A percentile compares a stretch with the other conserved stretches of the same genome.
Evolutionary conservation across 2,888 invertebrate genomes (phyloP).

Genomic region (Acleris sparsana): DNA sequence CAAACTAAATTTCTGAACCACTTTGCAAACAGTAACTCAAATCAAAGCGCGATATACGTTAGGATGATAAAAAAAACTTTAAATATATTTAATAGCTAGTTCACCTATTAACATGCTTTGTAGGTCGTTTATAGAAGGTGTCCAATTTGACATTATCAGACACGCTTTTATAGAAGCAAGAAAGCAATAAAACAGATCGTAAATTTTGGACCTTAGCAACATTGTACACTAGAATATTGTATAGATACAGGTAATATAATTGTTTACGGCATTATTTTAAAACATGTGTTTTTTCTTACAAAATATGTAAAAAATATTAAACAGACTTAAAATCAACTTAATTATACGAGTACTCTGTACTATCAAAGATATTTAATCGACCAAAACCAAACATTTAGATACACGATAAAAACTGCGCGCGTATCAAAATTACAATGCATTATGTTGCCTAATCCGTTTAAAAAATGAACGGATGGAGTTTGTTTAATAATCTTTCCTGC

Average conservation of each 20-base stretch:
- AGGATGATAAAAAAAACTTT: no score
- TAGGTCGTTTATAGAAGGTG: constrained; percentile 10
- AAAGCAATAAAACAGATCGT: constrained; percentile 20
- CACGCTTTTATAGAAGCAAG: constrained; percentile 11
- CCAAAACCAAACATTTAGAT: constrained; percentile 10
- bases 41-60: no score
- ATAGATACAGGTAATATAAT: background rate
- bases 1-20: background rate
- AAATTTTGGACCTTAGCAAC: background rate
- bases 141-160: constrained; percentile 17
- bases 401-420: constrained; percentile 20
- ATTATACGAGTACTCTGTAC: constrained; percentile 13
- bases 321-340: background rate
- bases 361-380: constrained; percentile 13
- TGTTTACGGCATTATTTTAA: background rate
- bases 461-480: constrained; percentile 14
- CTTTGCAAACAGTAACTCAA: no score
- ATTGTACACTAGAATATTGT: background rate
- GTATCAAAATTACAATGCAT: constrained; percentile 18
- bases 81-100: no score
- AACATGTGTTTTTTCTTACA: background rate
- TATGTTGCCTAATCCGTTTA: constrained; percentile 19
- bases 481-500: constrained; percentile 8
- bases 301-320: background rate
- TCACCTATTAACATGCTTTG: constrained; percentile 2